These are phyloP conservation scores for Coturnix japonica DNA, from an alignment of 2,113 vertebrate genomes.

Conservation along the genomic window DNA sequence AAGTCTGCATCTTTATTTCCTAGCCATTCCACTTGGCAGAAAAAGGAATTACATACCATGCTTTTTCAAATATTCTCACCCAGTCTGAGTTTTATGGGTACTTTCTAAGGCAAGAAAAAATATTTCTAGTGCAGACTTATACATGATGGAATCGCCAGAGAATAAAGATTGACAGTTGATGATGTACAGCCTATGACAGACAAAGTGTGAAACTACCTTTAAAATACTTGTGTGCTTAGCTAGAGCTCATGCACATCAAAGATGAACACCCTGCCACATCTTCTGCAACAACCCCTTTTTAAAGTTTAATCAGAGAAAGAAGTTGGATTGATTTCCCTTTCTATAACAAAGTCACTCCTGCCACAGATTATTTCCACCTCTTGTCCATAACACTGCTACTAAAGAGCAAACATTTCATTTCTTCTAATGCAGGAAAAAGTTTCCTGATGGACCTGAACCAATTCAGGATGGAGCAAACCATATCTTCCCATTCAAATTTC, in stretches of 20 bases:
- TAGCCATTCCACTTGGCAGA: not conserved
- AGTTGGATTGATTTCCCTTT: not conserved
- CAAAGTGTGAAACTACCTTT: not conserved
- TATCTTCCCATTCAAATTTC: conserved; percentile 40
- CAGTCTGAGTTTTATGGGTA: not conserved
- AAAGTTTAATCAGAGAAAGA: conserved; percentile 21
- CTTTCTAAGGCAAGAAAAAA: not conserved
- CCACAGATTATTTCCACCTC: conserved; percentile 21
- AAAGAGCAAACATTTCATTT: conserved; percentile 44
- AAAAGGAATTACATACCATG: not conserved
- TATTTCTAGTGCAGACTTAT: not conserved
- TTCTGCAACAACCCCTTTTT: not conserved
- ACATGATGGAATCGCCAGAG: not conserved
- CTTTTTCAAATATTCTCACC: not conserved
- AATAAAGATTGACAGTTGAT: not conserved
- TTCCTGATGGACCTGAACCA: conserved; percentile 44
- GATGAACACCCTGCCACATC: not conserved
- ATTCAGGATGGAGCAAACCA: conserved; percentile 16
- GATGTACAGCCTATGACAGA: not conserved
- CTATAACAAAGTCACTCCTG: not conserved
- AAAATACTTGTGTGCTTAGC: conserved; percentile 1
- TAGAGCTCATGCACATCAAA: conserved; percentile 9
- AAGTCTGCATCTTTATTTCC: not conserved
- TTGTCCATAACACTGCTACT: not conserved
- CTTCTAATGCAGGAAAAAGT: conserved; percentile 6